Base-by-base conservation (phyloP, 2,113 vertebrate species). In the Alethe castanea region DNA sequence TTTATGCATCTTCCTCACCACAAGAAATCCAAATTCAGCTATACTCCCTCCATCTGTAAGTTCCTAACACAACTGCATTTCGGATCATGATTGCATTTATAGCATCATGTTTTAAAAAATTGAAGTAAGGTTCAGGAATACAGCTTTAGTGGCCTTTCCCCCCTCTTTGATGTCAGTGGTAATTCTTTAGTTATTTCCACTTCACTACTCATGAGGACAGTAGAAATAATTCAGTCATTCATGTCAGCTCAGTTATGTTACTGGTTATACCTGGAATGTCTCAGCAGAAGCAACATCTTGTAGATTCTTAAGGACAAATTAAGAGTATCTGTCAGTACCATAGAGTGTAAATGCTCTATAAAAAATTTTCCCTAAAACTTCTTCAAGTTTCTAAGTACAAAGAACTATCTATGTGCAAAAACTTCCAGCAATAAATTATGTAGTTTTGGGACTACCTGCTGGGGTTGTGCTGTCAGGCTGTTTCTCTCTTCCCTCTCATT, bases 31-130 rank as follows among this genome's bases (percentile, higher is more conserved):
- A 47, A 54, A 87, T 57, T 48, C 26, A 60, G 11, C 38, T 70
- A 4, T 16, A 28, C 3, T 14, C 6, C 11, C 12, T 91, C 25
- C 12, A 31, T 65, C 54, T 66, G 1, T 0, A 0, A 45, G n/a
- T 62, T 87, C 3, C 2, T 60, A 42, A 69, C 5, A 8, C 38
- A 74, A 31, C 20, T 47, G 13, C 9, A 11, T 52, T 87, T 89
- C 50, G 17, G 77, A 69, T 78, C 5, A 35, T 5, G 14, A 19
- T 35, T 62, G 26, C 10, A 76, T 64, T 87, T 80, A 54, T 47
- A 54, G 16, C 50, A 23, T n/a, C 0, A 3, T 56, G 69, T 69
- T 67, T 65, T 7, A 2, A 0, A 47, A 52, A 78, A 62, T 33
- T 9, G 26, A 92, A 65, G 45, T 31, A 23, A 80, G 47, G 24